These are phyloP conservation scores for Troides oblongomaculatus DNA, from an alignment of 2,888 invertebrate genomes.

Conservation along the genomic window DNA sequence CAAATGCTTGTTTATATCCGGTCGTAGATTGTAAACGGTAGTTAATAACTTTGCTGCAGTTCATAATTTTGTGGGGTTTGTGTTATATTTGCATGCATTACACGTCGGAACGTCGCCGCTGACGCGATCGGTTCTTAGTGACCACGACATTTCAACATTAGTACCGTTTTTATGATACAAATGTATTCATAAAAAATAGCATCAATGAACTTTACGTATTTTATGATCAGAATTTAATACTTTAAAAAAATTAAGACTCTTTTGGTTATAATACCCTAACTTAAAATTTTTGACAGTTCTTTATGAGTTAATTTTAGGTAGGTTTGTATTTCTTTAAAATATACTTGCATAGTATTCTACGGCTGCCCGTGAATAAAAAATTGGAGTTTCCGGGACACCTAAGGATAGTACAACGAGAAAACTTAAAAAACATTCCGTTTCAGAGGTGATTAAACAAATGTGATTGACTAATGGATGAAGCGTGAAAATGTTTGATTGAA, in stretches of 20 bases:
- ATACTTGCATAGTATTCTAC: too few species aligned
- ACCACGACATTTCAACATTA: constrained; percentile 17
- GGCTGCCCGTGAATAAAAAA: too few species aligned
- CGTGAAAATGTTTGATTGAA: constrained; percentile 7
- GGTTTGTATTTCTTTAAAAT: too few species aligned
- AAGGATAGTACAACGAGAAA: too few species aligned
- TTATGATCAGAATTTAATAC: not conserved
- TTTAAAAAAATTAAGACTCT: too few species aligned
- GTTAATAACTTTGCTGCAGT: constrained; percentile 34
- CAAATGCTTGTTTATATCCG: constrained; percentile 15
- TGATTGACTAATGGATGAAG: not conserved
- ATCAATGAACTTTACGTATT: not conserved
- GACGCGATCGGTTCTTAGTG: not conserved
- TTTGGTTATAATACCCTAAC: too few species aligned
- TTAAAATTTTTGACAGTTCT: too few species aligned
- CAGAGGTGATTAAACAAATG: not conserved
- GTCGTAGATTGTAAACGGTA: constrained; percentile 10
- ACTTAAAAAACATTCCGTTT: too few species aligned
- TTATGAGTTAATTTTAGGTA: too few species aligned
- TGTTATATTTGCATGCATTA: constrained; percentile 19
- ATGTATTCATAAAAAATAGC: not conserved
- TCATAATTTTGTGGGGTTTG: constrained; percentile 34
- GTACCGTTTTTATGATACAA: not conserved
- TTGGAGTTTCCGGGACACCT: too few species aligned
- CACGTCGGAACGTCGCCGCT: constrained; percentile 3